Conservation (phyloP, 2,113 vertebrate species). For the Empidonax alnorum region DNA sequence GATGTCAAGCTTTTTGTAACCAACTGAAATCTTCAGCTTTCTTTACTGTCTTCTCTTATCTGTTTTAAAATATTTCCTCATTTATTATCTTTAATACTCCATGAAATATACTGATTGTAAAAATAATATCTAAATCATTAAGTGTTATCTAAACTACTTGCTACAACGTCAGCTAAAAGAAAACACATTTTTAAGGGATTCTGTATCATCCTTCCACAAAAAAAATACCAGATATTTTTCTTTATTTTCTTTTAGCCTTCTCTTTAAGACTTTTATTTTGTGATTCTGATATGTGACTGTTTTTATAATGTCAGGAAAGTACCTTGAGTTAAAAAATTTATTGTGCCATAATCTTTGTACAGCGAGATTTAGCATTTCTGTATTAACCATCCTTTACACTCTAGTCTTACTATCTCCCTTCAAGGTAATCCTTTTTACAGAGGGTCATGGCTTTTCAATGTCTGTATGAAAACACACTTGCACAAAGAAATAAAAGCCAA, state of each 20-base stretch:
- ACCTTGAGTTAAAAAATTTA: slow-evolving; percentile 46
- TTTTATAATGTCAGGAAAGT: slow-evolving; percentile 39
- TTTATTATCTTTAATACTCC: slow-evolving; percentile 37
- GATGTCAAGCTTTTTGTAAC: not conserved
- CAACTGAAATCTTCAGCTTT: not conserved
- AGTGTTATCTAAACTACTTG: slow-evolving; percentile 41
- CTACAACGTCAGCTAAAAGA: slow-evolving; percentile 1
- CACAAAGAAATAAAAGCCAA: slow-evolving; percentile 43
- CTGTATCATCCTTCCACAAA: not conserved
- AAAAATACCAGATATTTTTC: not conserved
- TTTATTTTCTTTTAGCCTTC: slow-evolving; percentile 1
- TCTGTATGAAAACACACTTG: slow-evolving; percentile 17
- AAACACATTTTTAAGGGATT: not conserved
- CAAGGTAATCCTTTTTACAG: slow-evolving; percentile 48
- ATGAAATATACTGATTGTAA: slow-evolving; percentile 22
- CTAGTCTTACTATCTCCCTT: not conserved
- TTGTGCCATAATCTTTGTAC: slow-evolving; percentile 16
- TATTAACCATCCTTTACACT: slow-evolving; percentile 13
- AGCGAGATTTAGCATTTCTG: slow-evolving; percentile 32
- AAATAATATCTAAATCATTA: not conserved
- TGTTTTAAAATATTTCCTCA: slow-evolving; percentile 29
- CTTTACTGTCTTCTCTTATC: not conserved
- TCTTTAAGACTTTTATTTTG: slow-evolving; percentile 33
- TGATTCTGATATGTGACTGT: slow-evolving; percentile 8
- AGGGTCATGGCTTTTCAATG: slow-evolving; percentile 30